These are phyloP conservation scores for Harpegnathos saltator DNA, from an alignment of 1,140 invertebrate species.

Conservation along the genomic window DNA sequence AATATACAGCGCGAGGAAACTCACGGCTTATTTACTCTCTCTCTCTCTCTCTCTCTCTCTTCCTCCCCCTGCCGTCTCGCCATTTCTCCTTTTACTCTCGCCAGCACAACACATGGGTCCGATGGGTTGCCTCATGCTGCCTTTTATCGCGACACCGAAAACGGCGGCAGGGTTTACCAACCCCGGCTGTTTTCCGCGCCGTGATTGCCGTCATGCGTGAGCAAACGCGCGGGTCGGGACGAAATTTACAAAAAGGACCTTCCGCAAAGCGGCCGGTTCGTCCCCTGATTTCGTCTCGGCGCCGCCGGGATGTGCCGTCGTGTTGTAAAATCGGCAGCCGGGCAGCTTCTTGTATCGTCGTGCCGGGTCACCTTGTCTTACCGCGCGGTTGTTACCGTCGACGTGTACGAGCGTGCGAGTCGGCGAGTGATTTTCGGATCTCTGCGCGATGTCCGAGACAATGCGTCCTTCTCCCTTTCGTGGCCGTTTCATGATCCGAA, in stretches of 20 bases:
- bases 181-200: neutral
- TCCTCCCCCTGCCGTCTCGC: neutral
- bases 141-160: slow-evolving; percentile 55
- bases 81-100: neutral
- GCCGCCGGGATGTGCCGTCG: no score
- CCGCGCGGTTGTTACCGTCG: neutral
- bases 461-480: no score
- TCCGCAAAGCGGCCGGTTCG: no score
- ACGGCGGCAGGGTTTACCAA: slow-evolving; percentile 16
- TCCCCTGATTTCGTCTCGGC: no score
- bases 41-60: slow-evolving; percentile 8
- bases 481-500: no score
- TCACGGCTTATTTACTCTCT: slow-evolving; percentile 55
- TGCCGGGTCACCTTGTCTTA: neutral
- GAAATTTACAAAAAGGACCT: neutral
- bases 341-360: neutral
- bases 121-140: neutral
- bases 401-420: no score
- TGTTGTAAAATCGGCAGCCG: neutral
- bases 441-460: no score
- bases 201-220: slow-evolving; percentile 12
- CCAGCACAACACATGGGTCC: neutral
- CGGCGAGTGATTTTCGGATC: no score
- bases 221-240: neutral
- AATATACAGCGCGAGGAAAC: slow-evolving; percentile 40